Conservation (phyloP, 2,113 vertebrate species). For the Thomomys bottae region DNA sequence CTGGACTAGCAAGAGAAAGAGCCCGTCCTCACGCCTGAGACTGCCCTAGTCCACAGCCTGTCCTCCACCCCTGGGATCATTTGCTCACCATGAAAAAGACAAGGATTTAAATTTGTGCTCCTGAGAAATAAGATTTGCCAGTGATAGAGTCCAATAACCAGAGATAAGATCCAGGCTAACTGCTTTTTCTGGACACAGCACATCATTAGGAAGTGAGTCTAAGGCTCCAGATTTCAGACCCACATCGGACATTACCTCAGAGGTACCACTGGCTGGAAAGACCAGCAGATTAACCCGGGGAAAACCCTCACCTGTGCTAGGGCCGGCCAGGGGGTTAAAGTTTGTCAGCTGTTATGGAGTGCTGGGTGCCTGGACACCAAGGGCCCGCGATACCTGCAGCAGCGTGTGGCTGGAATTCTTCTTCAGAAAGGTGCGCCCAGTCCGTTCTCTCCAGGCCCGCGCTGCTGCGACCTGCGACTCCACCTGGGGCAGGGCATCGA, state of each 20-base stretch:
- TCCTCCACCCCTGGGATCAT: background rate
- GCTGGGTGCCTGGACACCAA: background rate
- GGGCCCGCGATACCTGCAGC: conserved; percentile 89
- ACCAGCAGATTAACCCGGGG: background rate
- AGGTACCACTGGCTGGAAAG: background rate
- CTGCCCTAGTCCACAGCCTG: conserved; percentile 21
- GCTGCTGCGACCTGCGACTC: conserved; percentile 97
- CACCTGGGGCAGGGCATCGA: conserved; percentile 94
- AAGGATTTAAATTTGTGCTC: conserved; percentile 37
- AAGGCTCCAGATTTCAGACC: conserved; percentile 17
- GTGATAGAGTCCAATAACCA: conserved; percentile 3
- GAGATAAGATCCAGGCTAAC: background rate
- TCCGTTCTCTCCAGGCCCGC: conserved; percentile 96
- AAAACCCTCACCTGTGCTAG: background rate
- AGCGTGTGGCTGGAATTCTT: conserved; percentile 97
- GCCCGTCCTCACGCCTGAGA: background rate
- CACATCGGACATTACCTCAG: background rate
- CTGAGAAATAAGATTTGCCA: conserved; percentile 32
- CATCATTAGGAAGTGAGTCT: background rate
- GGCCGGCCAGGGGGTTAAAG: too few species aligned
- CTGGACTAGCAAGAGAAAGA: background rate
- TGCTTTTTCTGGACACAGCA: conserved; percentile 27
- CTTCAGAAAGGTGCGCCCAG: conserved; percentile 97
- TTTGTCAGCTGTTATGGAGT: background rate
- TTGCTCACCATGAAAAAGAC: conserved; percentile 17